Conservation (phyloP, 2,797 vertebrate genomes). For the Enteromius fasciolatus region DNA sequence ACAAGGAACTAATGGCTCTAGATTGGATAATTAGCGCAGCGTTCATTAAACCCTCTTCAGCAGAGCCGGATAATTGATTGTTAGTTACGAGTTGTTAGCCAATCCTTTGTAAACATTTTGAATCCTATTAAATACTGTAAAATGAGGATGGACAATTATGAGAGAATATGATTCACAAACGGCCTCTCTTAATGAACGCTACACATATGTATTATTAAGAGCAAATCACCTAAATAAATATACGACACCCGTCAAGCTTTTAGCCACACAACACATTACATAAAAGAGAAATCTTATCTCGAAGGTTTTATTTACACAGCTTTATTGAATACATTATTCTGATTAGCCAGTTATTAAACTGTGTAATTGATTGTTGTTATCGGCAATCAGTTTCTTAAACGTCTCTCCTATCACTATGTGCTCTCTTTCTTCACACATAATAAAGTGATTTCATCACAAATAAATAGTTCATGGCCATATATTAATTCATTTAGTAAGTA, state of each 20-base stretch:
- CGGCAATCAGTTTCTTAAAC: not conserved
- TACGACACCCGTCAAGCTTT: slow-evolving; percentile 4
- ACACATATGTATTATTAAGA: slow-evolving; percentile 45
- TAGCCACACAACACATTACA: not conserved
- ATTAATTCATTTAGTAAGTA: not conserved
- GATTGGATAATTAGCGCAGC: slow-evolving; percentile 80
- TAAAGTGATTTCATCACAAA: not conserved
- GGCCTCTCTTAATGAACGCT: slow-evolving; percentile 50
- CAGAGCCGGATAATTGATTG: slow-evolving; percentile 81
- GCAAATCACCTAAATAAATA: slow-evolving; percentile 46
- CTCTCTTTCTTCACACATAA: not conserved
- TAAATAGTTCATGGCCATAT: not conserved
- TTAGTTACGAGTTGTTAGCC: slow-evolving; percentile 82
- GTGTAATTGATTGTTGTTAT: not conserved
- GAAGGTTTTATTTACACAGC: slow-evolving; percentile 11
- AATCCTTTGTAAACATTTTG: slow-evolving; percentile 83
- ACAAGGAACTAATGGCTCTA: slow-evolving; percentile 81
- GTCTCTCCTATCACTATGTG: not conserved
- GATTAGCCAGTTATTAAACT: slow-evolving; percentile 4
- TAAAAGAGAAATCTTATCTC: not conserved
- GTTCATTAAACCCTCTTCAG: slow-evolving; percentile 79
- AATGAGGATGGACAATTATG: slow-evolving; percentile 65
- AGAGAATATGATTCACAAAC: slow-evolving; percentile 58
- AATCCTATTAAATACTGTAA: slow-evolving; percentile 71
- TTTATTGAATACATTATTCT: not conserved